A percentile compares a stretch with the other conserved stretches of the same genome.
phyloP scores from a whole-genome alignment of 2,888 invertebrate species.

The Oegoconia quadripuncta region DNA sequence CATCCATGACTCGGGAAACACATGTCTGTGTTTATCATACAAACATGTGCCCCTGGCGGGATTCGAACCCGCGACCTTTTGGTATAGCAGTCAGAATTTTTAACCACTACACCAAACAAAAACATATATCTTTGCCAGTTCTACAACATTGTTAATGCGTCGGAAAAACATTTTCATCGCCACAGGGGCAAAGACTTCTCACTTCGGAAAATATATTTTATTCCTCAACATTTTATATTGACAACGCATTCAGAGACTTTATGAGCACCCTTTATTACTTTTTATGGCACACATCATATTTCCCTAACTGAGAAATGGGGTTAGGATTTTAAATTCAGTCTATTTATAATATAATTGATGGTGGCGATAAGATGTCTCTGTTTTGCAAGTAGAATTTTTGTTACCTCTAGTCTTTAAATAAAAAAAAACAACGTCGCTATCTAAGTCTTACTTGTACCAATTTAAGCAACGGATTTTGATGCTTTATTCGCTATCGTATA shows the following conservation, averaged over 20 bases:
- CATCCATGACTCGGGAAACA: too few relatives aligned
- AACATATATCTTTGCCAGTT: slow-evolving; percentile 10
- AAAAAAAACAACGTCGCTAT: too few relatives aligned
- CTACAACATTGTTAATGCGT: slow-evolving; percentile 17
- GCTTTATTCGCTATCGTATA: too few relatives aligned
- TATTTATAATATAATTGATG: slow-evolving; percentile 74
- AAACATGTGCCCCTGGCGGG: too few relatives aligned
- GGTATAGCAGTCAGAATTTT: too few relatives aligned
- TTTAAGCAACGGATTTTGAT: too few relatives aligned
- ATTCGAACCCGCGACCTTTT: too few relatives aligned
- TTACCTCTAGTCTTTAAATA: too few relatives aligned
- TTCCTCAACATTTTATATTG: slow-evolving; percentile 46
- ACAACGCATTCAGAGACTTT: slow-evolving; percentile 41
- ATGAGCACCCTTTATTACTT: slow-evolving; percentile 43
- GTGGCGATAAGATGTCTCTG: slow-evolving; percentile 5
- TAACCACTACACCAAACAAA: too few relatives aligned
- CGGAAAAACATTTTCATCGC: slow-evolving; percentile 38
- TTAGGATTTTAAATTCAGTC: slow-evolving; percentile 57
- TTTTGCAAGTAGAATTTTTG: too few relatives aligned
- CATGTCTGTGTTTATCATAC: too few relatives aligned
- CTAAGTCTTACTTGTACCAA: too few relatives aligned
- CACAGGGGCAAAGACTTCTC: slow-evolving; percentile 33
- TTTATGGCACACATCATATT: slow-evolving; percentile 49
- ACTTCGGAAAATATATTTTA: slow-evolving; percentile 43
- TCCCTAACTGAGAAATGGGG: slow-evolving; percentile 39